Base-by-base conservation (phyloP, 2,888 invertebrate species). In the Andrena haemorrhoa region DNA sequence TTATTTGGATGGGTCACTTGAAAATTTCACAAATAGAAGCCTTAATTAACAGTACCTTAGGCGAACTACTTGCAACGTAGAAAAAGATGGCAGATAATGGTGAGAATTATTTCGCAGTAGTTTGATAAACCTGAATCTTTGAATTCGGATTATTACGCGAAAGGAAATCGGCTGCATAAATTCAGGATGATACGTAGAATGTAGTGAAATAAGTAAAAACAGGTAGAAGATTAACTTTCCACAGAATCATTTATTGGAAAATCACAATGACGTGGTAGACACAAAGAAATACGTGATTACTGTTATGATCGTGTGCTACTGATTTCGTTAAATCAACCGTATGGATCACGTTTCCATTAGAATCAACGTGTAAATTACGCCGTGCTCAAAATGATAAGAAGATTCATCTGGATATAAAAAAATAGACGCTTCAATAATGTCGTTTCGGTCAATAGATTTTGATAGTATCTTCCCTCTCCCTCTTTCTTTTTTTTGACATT, bases 191-290 rank as follows among this genome's bases (percentile, higher is more conserved):
- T 31, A 7, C 31, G 16, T 3, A 41, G 35, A 26, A 47, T 33
- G 33, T 10, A 53, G 12, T 12, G 41, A 20, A 35, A 49, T 26
- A 23, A 35, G 16, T 41, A 41, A 31, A 6, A 33, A 35, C 26
- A 33, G 26, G 20, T 10, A 53, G 12, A n/a, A 41, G 35, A 35
- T 56, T 26, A 23, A 35, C 68, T 69, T 70, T 80, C 51, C 60
- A 26, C 78, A 72, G 49, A 75, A 82, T 76, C 82, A 86, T 91
- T 92, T 92, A 92, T 91, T 92, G 87, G 86, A 91, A 91, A 91
- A 92, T 90, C 89, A 90, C 88, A 92, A 90, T 89, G 82, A 90
- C 89, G 79, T 88, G 86, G 86, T 88, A 83, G 84, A 86, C 83
- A 85, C 86, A 83, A 89, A 90, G 53, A 91, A 90, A 86, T 85